Base-by-base conservation (phyloP, 2,113 vertebrate genomes). In the Percina caprodes region DNA sequence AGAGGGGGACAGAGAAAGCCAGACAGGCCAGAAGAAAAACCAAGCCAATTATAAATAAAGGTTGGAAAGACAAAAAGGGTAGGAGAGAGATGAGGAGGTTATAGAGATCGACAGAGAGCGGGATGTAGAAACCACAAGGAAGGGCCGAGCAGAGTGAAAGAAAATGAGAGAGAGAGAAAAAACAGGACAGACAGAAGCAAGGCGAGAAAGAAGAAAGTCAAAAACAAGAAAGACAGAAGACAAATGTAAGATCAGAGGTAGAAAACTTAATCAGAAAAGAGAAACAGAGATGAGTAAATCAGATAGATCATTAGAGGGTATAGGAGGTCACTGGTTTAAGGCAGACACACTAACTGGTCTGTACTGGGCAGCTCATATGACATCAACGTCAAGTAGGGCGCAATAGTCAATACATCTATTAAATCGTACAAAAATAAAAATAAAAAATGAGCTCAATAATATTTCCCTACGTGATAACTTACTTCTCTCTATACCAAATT, bases 21-120 rank as follows among this genome's bases (percentile, higher is more conserved):
- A 82, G 55, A 79, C 72, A 59, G 85, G n/a, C 30, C 14, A 65
- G 18, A 77, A 71, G 26, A 80, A 86, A 88, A 90, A 88, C 74
- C 69, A 84, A 80, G 58, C 68, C 87, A 90, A 90, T 89, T 89
- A 88, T 76, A 79, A 79, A 35, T 23, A 19, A 84, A 78, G 42
- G 56, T 69, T 80, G 84, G n/a, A 45, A 11, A 79, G 69, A 72
- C 39, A 56, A 70, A 61, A 78, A 55, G 45, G 45, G 35, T 33
- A 2, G 56, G 11, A 15, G 60, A 72, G 49, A 66, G 71, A 80
- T 24, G 62, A 79, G 76, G 78, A 33, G 46, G 9, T 51, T 69
- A 80, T 63, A 55, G 69, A 72, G 42, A 35, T 49, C 74, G 84
- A 86, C 74, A 74, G 63, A 60, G 62, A 30, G 78, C 39, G 26